Percentiles rank a stretch among this genome's conserved stretches.
phyloP scores from a whole-genome alignment of 2,113 vertebrate genomes.

The Rhinogobius similis region DNA sequence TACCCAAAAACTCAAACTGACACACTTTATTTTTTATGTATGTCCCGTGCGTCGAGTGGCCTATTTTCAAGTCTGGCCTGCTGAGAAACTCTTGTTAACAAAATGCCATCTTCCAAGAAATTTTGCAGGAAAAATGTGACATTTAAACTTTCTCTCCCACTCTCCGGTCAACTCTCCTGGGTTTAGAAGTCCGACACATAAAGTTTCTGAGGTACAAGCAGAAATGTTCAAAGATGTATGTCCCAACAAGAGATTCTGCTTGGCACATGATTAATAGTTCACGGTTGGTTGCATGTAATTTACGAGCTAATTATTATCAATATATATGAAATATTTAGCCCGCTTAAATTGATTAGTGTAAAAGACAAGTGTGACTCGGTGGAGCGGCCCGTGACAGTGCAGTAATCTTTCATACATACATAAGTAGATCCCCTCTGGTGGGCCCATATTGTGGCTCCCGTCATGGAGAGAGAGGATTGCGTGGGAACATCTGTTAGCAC shows the following conservation, averaged over 20 bases:
- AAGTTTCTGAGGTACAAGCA: neutral
- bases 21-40: neutral
- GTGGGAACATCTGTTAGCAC: constrained; percentile 69
- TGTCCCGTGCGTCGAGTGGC: neutral
- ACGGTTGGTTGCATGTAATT: constrained; percentile 6
- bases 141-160: constrained; percentile 15
- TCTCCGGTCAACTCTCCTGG: constrained; percentile 10
- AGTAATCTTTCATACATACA: constrained; percentile 53
- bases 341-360: constrained; percentile 38
- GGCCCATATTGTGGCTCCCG: constrained; percentile 24
- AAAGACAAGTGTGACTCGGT: constrained; percentile 33
- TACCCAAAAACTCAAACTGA: neutral
- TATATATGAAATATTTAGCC: constrained; percentile 27
- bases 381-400: constrained; percentile 33
- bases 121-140: constrained; percentile 14
- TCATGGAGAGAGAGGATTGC: constrained; percentile 52
- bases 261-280: constrained; percentile 8
- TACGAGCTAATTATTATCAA: constrained; percentile 21
- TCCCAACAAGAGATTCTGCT: neutral
- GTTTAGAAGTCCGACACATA: neutral
- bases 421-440: constrained; percentile 48
- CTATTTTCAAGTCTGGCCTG: constrained; percentile 11
- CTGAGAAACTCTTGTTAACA: constrained; percentile 10
- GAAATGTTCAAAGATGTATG: constrained; percentile 2
- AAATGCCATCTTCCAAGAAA: constrained; percentile 24